Conservation (phyloP, 1,140 invertebrate genomes). For the Anoplolepis gracilipes region DNA sequence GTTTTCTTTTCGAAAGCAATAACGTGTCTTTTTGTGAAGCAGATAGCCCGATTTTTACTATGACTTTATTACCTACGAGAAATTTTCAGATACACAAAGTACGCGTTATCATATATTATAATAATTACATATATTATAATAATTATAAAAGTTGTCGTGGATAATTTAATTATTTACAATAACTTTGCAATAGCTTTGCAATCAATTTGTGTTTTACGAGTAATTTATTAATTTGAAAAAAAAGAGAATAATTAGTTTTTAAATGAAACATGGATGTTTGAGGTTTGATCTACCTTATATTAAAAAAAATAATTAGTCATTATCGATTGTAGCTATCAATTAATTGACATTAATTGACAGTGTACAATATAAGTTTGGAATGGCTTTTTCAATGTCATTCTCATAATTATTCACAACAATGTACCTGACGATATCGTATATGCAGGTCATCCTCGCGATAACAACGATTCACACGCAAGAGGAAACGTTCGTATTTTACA, state of each 20-base stretch:
- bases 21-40: not conserved
- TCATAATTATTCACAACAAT: constrained; percentile 23
- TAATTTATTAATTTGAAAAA: constrained; percentile 20
- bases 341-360: not conserved
- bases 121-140: not conserved
- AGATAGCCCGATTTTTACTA: constrained; percentile 35
- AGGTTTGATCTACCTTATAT: not conserved
- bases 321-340: not conserved
- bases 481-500: not conserved
- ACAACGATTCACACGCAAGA: not conserved
- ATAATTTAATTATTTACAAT: not conserved
- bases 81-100: not conserved
- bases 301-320: not conserved
- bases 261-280: not conserved
- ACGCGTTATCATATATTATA: not conserved
- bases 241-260: not conserved
- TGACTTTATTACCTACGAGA: not conserved
- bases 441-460: not conserved
- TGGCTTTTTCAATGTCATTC: constrained; percentile 27
- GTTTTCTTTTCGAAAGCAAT: constrained; percentile 19
- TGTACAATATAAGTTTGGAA: constrained; percentile 1
- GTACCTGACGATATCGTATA: not conserved
- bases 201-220: constrained; percentile 8
- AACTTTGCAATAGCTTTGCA: not conserved
- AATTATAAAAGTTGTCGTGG: not conserved